Base-by-base conservation (phyloP, 1,140 invertebrate species). In the Drosophila ambigua region DNA sequence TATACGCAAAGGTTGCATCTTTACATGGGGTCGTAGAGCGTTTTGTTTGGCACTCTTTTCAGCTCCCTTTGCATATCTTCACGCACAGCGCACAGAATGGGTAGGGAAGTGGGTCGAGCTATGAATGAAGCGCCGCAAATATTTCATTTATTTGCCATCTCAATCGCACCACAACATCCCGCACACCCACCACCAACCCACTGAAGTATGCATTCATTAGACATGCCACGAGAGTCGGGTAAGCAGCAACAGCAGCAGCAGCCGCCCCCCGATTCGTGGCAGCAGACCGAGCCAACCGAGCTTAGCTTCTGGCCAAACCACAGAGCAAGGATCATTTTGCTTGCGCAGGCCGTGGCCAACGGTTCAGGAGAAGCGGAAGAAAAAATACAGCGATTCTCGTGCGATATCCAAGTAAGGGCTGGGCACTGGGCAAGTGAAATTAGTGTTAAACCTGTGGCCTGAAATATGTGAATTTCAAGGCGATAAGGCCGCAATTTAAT, bases 121-220 rank as follows among this genome's bases (percentile, higher is more conserved):
- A 77, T 77, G 72, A 77, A 71, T 71, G 74, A 77, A 68, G 76
- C 69, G 46, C 24, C 53, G 63, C 66, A 90, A 90, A 85, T 77
- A 90, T 90, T 90, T 84, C 78, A 90, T 77, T 82, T 85, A 90
- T 90, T 85, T 73, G 58, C 61, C 61, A 48, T 60, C 71, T 58
- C 72, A 74, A 80, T 69, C 63, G 52, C 61, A 35, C 50, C 61
- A 44, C 31, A 39, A 20, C 20, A 20, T 31, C 13, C 39, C 35
- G 46, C 28, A 6, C 9, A 50, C 28, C 6, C 9, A 16, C 39
- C 39, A 39, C 39, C 28, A 4, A 8, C 16, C 71, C 45, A 52
- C 46, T 77, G 46, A 85, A 85, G 81, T 85, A 87, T 76, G 83
- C 83, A 87, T 79, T 85, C 72, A 87, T 87, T 82, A 72, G 74